Evolutionary conservation across 2,113 vertebrate species (phyloP), one percentile per base, ranked within the genome.

Genomic region (Perca schrenkii): DNA sequence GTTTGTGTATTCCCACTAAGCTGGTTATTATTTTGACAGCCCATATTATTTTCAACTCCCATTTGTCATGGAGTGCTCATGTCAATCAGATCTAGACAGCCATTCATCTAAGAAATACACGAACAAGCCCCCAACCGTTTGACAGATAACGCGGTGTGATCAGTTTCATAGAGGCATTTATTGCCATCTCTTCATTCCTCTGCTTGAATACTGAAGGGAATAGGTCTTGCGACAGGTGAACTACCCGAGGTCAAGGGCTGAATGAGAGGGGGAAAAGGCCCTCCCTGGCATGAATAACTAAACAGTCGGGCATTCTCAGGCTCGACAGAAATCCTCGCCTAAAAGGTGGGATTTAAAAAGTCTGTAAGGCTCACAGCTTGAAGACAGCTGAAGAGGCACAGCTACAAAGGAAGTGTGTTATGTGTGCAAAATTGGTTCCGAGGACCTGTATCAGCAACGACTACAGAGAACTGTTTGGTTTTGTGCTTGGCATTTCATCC

Each of bases 331-430:
- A 93, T 91, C 92, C 88, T 87, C 47, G 63, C 88, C 90, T 92
- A 87, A 94, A 93, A 92, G 88, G 89, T 88, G 85, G 89, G 89
- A 93, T 92, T 93, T 90, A 89, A 92, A 54, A 85, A 85, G 78
- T 83, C 91, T 91, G 76, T 62, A 36, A 80, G 79, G 82, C 89
- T 90, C 89, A 60, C 86, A 75, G 90, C 86, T 89, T 89, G 88
- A 84, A 90, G 90, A 80, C 69, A 68, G 77, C 77, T 78, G 80
- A 92, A 86, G 89, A 90, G 81, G 85, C 86, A 79, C 64, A 56
- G 84, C 88, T 85, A 80, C 82, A 91, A 85, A 88, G 76, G 81
- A 86, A 84, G 86, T 92, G 76, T 88, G 90, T 87, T 83, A 86
- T 91, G 91, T 89, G 85, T 85, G 83, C 75, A 74, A 78, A 91